Conservation (phyloP, 2,113 vertebrate species). For the Cygnus buccinator region DNA sequence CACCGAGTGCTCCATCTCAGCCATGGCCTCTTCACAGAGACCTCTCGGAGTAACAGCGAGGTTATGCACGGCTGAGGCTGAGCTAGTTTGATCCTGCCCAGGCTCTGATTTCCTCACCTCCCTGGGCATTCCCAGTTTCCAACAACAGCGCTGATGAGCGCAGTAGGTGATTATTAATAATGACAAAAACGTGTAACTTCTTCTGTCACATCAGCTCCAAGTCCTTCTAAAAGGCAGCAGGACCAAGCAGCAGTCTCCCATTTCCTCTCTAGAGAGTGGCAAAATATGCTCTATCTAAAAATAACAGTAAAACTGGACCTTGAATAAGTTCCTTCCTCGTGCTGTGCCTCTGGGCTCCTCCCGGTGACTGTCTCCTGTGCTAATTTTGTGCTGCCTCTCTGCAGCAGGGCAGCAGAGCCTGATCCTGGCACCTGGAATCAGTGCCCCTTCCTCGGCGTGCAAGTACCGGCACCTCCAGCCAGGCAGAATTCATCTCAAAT, state of each 20-base stretch:
- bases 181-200: background rate
- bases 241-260: background rate
- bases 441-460: background rate
- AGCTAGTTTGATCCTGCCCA: background rate
- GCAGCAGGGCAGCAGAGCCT: background rate
- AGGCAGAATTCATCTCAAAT: background rate
- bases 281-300: background rate
- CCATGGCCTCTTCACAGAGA: background rate
- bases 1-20: background rate
- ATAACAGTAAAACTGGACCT: background rate
- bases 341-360: background rate
- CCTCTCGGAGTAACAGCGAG: background rate
- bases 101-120: background rate
- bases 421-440: background rate
- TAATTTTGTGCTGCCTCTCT: background rate
- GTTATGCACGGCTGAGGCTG: background rate
- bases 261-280: background rate
- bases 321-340: background rate
- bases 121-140: background rate
- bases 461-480: background rate
- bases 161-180: background rate
- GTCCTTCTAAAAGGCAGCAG: background rate
- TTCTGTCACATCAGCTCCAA: background rate
- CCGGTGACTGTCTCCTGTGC: background rate
- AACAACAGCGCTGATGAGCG: background rate